These are phyloP conservation scores for Phrynosoma platyrhinos DNA, from an alignment of 2,113 vertebrate species.

Conservation along the genomic window DNA sequence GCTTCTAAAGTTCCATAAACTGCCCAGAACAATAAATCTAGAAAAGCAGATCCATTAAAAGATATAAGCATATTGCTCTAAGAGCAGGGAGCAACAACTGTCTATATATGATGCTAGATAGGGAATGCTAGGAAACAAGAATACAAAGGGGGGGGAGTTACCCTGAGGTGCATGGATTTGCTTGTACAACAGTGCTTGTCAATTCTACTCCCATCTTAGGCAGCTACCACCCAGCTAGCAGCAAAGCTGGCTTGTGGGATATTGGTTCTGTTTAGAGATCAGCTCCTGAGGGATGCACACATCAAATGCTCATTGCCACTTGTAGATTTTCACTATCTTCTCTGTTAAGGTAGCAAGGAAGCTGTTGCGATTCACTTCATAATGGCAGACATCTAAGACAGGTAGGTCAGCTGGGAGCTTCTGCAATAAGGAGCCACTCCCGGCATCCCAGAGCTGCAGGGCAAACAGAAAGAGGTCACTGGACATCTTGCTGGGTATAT, in stretches of 20 bases:
- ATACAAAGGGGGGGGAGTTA: not conserved
- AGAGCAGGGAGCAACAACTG: slow-evolving; percentile 12
- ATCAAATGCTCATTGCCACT: slow-evolving; percentile 84
- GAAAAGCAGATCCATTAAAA: not conserved
- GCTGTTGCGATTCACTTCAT: slow-evolving; percentile 84
- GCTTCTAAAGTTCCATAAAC: not conserved
- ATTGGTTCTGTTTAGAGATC: accelerated
- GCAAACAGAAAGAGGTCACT: slow-evolving; percentile 43
- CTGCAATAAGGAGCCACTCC: slow-evolving; percentile 87
- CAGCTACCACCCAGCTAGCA: not conserved
- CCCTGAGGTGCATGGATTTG: slow-evolving; percentile 14
- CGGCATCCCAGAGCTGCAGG: slow-evolving; percentile 91
- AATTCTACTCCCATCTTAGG: not conserved
- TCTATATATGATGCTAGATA: slow-evolving; percentile 11
- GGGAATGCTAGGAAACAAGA: not conserved
- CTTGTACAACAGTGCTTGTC: not conserved
- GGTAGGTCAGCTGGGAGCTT: slow-evolving; percentile 89
- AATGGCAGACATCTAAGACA: slow-evolving; percentile 90
- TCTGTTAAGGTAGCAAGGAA: slow-evolving; percentile 91
- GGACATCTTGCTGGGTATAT: not conserved
- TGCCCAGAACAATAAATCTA: not conserved
- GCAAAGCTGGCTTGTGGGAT: not conserved
- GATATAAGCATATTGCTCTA: not conserved
- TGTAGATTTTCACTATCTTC: slow-evolving; percentile 91
- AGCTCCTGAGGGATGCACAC: not conserved